Conservation (phyloP, 35 echinoderm and acorn worm species). For the Strongylocentrotus purpuratus region DNA sequence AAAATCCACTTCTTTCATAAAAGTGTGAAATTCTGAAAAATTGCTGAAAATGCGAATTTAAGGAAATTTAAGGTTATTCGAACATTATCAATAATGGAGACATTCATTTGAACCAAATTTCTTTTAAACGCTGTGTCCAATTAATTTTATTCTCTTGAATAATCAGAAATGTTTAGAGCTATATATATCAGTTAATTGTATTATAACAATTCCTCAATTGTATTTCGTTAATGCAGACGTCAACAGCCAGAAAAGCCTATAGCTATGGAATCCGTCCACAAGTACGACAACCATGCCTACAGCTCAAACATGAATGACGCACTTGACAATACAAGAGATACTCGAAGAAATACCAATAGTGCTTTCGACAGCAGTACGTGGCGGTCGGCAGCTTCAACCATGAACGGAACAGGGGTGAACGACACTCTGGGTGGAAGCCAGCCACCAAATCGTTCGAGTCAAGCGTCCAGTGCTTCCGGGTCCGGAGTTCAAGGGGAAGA, state of each 20-base stretch:
- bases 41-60: no score
- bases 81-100: no score
- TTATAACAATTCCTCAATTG: not conserved
- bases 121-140: no score
- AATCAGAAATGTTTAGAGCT: not conserved
- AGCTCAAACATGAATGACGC: not conserved
- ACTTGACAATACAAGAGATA: not conserved
- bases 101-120: no score
- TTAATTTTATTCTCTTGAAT: no score
- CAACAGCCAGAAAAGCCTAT: not conserved
- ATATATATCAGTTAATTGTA: not conserved
- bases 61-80: no score
- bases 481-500: not conserved
- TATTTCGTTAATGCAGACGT: not conserved
- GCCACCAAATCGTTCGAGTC: not conserved
- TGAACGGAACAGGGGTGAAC: not conserved
- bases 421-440: not conserved
- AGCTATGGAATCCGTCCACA: not conserved
- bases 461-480: not conserved
- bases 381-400: not conserved
- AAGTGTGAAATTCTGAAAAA: no score
- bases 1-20: no score
- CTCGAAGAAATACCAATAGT: not conserved
- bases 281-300: not conserved
- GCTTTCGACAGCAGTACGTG: not conserved